Base-by-base conservation (phyloP, 30 jellyfish, hydroid and myxozoan species). In the Sanderia malayensis region DNA sequence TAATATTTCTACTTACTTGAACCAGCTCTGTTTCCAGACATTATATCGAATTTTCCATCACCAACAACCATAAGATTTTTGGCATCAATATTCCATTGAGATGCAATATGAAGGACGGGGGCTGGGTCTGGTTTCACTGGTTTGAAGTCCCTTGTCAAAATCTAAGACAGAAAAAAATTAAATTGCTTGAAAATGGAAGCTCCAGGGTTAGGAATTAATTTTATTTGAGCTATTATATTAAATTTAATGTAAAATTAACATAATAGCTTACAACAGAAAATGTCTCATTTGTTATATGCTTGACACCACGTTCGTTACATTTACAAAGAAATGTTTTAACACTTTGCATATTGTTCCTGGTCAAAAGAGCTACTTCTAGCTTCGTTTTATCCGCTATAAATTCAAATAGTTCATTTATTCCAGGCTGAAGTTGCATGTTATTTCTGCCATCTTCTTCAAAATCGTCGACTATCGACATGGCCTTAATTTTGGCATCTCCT, bases 111-210 rank as follows among this genome's bases (percentile, higher is more conserved):
- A 3, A 76, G 74, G 6, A 79, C 64, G 0, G 96, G 80, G 10
- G 96, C 99, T 11, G 99, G 99, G 34, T 85, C 83, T n/a, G 99
- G 99, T 72, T 92, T 92, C 4, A 74, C 94, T 0, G 99, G 99
- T 59, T 67, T 65, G 70, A 92, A 92, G 28, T 92, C 96, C 27
- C 99, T 73, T n/a, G 96, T 92, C 45, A 92, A 59, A 22, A 85
- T 61, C 99, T 92, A 44, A 10, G 32, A 61, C n/a, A 57, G 34
- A 37, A 64, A 30, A 45, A 61, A 22, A 7, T 41, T 25, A 26
- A 25, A 53, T 0, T 11, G 28, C 17, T 37, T 46, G 25, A 49
- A 49, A 49, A 18, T 4, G 3, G 18, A 49, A 49, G 24, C n/a
- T n/a, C n/a, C n/a, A n/a, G n/a, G n/a, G n/a, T n/a, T n/a, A n/a